A percentile compares a stretch with the other conserved stretches of the same genome.
These are phyloP conservation scores for Keiferia lycopersicella DNA, from an alignment of 2,888 invertebrate species.

Conservation along the genomic window DNA sequence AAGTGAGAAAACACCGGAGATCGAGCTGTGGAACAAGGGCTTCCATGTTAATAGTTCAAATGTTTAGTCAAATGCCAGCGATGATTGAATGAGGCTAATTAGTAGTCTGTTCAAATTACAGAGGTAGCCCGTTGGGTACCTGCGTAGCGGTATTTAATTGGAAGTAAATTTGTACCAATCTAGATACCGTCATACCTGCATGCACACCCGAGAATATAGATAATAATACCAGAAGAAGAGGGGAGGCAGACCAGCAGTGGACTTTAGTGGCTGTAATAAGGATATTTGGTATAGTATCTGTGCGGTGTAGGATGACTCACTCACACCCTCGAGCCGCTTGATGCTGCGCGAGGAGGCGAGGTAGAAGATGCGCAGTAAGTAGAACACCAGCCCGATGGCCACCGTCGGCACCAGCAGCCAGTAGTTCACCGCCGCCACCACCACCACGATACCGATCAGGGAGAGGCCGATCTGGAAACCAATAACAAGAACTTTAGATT, in stretches of 20 bases:
- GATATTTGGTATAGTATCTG: too few relatives aligned
- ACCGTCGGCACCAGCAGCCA: slow-evolving; percentile 87
- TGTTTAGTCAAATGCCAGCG: too few relatives aligned
- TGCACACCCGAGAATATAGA: too few relatives aligned
- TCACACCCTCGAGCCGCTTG: slow-evolving; percentile 90
- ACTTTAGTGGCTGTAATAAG: too few relatives aligned
- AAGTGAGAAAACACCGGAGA: slow-evolving; percentile 98
- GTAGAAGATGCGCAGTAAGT: slow-evolving; percentile 88
- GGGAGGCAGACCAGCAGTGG: too few relatives aligned
- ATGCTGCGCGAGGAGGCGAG: slow-evolving; percentile 90
- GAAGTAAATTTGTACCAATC: too few relatives aligned
- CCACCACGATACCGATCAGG: slow-evolving; percentile 89
- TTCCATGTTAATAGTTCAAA: neutral
- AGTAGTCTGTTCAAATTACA: slow-evolving; percentile 32
- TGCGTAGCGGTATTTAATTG: too few relatives aligned
- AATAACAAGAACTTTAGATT: neutral
- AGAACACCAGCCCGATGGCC: slow-evolving; percentile 87
- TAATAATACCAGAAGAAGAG: too few relatives aligned
- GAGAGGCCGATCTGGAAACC: slow-evolving; percentile 87
- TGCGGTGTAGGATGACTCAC: slow-evolving; percentile 82
- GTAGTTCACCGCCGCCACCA: slow-evolving; percentile 89
- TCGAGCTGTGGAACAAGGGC: slow-evolving; percentile 83
- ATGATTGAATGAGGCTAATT: too few relatives aligned
- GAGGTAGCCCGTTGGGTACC: too few relatives aligned
- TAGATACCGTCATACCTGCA: too few relatives aligned